Conservation (phyloP, 2,797 vertebrate genomes). For the Mallotus villosus region DNA sequence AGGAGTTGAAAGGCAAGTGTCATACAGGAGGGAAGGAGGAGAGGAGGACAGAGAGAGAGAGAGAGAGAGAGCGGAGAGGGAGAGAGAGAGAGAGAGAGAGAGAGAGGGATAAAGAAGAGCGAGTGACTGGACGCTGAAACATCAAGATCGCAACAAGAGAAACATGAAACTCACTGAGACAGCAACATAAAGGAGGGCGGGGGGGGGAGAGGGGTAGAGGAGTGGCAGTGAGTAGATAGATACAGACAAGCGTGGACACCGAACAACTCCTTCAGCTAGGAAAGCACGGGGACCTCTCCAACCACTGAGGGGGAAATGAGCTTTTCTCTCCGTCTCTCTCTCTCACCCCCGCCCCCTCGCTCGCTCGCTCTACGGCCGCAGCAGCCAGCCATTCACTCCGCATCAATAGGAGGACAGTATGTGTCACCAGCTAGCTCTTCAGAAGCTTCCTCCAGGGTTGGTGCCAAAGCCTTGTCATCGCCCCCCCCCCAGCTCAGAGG, state of each 20-base stretch:
- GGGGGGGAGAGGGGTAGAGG: background rate
- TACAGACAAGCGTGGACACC: background rate
- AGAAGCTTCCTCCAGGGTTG: background rate
- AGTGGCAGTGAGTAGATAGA: background rate
- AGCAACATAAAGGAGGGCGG: conserved; percentile 3
- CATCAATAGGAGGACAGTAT: background rate
- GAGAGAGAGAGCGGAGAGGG: background rate
- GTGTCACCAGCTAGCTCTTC: background rate
- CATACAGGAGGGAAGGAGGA: background rate
- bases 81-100: background rate
- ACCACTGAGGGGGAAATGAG: too few species aligned
- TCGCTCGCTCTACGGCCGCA: background rate
- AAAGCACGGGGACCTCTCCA: background rate
- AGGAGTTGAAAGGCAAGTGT: too few species aligned
- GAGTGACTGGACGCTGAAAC: background rate
- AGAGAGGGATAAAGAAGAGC: background rate
- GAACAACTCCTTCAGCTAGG: background rate
- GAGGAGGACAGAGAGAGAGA: background rate
- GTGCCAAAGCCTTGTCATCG: background rate
- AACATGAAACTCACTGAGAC: conserved; percentile 22
- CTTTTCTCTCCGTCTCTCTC: background rate
- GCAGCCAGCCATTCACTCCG: too few species aligned
- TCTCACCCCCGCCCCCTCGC: too few species aligned
- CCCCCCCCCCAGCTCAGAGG: background rate
- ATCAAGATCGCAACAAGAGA: background rate